Percentiles rank a stretch among this genome's conserved stretches.
phyloP scores from a whole-genome alignment of 1,140 invertebrate genomes.

The Gyrodactylus salaris region DNA sequence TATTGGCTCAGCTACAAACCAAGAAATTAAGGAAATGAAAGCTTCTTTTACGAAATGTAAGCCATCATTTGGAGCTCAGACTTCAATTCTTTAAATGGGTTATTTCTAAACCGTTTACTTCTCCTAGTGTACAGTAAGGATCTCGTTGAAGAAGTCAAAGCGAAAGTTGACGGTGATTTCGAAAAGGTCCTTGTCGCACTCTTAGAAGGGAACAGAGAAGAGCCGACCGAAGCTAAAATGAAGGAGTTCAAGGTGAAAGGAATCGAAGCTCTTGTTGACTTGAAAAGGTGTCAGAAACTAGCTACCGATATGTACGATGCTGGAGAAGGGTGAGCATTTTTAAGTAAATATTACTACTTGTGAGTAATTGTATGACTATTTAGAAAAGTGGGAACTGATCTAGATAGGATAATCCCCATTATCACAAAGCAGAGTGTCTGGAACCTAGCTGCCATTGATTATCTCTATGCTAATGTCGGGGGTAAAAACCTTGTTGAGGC shows the following conservation, averaged over 20 bases:
- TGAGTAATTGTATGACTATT: neutral
- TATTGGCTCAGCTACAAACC: neutral
- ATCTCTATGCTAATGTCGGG: neutral
- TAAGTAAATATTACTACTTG: neutral
- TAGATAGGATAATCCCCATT: neutral
- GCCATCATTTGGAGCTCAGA: no score
- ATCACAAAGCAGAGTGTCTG: neutral
- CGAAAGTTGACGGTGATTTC: neutral
- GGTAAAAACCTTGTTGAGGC: neutral
- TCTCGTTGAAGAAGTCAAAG: neutral
- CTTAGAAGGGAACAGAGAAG: neutral
- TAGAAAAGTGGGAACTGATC: neutral
- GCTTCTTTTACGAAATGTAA: neutral
- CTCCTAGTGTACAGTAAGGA: neutral
- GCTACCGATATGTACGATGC: neutral
- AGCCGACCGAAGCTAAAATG: neutral
- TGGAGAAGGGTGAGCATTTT: neutral
- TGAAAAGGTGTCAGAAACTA: neutral
- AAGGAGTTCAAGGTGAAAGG: neutral
- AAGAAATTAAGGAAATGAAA: neutral
- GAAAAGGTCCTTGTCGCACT: neutral
- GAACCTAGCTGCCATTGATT: neutral
- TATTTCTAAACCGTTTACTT: neutral
- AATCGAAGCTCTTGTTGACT: neutral
- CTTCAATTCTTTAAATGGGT: no score